Percentiles rank a stretch among this genome's conserved stretches.
These are phyloP conservation scores for Piezodorus guildinii DNA, from an alignment of 1,140 invertebrate genomes.

Conservation along the genomic window DNA sequence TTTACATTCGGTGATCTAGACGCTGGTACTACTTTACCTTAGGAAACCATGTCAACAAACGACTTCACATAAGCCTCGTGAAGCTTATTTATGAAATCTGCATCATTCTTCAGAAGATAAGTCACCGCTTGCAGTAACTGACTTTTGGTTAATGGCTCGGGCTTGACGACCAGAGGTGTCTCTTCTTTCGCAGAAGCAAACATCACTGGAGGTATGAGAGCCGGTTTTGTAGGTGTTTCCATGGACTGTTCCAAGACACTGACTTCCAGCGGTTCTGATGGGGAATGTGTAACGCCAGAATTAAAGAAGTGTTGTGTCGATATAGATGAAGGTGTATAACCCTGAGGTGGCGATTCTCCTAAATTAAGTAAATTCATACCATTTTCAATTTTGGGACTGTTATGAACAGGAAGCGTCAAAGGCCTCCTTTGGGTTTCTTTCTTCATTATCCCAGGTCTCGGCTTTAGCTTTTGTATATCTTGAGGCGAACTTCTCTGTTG, in stretches of 20 bases:
- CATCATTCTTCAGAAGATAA: constrained; percentile 75
- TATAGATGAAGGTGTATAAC: constrained; percentile 29
- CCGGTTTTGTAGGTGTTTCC: constrained; percentile 48
- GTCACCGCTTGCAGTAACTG: constrained; percentile 78
- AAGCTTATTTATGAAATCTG: constrained; percentile 72
- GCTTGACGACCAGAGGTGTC: constrained; percentile 10
- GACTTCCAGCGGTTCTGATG: constrained; percentile 26
- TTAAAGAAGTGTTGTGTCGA: constrained; percentile 29
- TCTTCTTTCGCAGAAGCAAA: constrained; percentile 42
- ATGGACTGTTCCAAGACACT: constrained; percentile 33
- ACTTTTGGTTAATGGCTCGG: constrained; percentile 60
- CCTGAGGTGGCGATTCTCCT: constrained; percentile 18
- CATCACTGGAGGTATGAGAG: constrained; percentile 72
- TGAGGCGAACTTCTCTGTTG: constrained; percentile 48
- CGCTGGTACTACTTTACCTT: constrained; percentile 22
- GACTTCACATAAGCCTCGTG: constrained; percentile 84
- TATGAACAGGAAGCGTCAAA: constrained; percentile 2
- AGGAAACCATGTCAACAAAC: constrained; percentile 57
- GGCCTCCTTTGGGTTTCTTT: not conserved
- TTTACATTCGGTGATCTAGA: not conserved
- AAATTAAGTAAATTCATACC: constrained; percentile 41
- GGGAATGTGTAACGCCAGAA: constrained; percentile 20
- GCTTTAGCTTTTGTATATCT: not conserved
- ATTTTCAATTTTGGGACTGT: constrained; percentile 34
- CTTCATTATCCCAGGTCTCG: not conserved